A percentile compares a stretch with the other conserved stretches of the same genome.
Evolutionary conservation across 2,113 vertebrate species (phyloP).

Genomic region (Dasyurus viverrinus): DNA sequence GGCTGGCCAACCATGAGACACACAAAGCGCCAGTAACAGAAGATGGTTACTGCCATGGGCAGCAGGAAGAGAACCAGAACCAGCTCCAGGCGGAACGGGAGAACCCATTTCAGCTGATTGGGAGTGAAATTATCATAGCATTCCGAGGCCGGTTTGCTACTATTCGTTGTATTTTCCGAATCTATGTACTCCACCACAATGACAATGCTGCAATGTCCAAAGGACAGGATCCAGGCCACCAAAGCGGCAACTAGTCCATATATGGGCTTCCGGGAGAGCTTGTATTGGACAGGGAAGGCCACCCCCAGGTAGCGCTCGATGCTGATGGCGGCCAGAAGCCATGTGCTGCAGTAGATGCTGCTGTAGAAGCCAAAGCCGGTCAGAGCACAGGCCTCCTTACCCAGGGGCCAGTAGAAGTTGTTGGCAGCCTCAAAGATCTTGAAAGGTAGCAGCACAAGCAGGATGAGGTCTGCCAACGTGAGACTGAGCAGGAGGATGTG

Average conservation of each 20-base stretch:
- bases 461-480: slow-evolving; percentile 90
- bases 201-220: slow-evolving; percentile 87
- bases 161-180: fast-evolving
- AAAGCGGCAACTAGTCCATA: slow-evolving; percentile 84
- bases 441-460: slow-evolving; percentile 91
- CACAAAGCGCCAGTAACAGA: slow-evolving; percentile 81
- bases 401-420: slow-evolving; percentile 84
- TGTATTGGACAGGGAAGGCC: slow-evolving; percentile 89
- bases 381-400: slow-evolving; percentile 84
- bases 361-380: slow-evolving; percentile 90
- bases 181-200: slow-evolving; percentile 82
- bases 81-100: slow-evolving; percentile 78
- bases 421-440: slow-evolving; percentile 87
- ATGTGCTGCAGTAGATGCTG: slow-evolving; percentile 93
- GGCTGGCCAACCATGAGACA: slow-evolving; percentile 78
- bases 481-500: slow-evolving; percentile 94
- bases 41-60: slow-evolving; percentile 79
- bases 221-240: slow-evolving; percentile 87
- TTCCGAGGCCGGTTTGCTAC: fast-evolving
- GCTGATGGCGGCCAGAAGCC: slow-evolving; percentile 91
- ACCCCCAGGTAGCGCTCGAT: slow-evolving; percentile 92
- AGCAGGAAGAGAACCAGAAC: slow-evolving; percentile 80
- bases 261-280: slow-evolving; percentile 80
- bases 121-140: slow-evolving; percentile 77
- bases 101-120: slow-evolving; percentile 15